Evolutionary conservation across 2,797 vertebrate genomes (phyloP).

Genomic region (Hemibagrus guttatus): DNA sequence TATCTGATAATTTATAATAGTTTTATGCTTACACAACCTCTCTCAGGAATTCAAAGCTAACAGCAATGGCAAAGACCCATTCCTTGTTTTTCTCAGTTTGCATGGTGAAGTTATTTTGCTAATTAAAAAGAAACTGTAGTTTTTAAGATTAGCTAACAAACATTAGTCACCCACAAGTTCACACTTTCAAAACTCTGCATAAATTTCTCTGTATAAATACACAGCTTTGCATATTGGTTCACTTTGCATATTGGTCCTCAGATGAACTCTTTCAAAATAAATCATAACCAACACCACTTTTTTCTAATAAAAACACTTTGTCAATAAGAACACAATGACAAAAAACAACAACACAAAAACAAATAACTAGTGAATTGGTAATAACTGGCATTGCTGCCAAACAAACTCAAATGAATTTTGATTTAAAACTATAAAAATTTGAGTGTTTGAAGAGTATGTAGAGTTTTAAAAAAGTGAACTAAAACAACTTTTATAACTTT

Average conservation of each 20-base stretch:
- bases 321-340: not conserved
- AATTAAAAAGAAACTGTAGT: not conserved
- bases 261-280: not conserved
- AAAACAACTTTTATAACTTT: not conserved
- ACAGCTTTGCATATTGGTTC: not conserved
- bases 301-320: not conserved
- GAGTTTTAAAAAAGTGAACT: not conserved
- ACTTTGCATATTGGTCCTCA: not conserved
- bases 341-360: not conserved
- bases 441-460: not conserved
- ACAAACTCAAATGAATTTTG: not conserved
- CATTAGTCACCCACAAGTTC: not conserved
- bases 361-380: not conserved
- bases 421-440: not conserved
- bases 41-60: not conserved
- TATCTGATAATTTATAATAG: slow-evolving; percentile 3
- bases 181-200: not conserved
- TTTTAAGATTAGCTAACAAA: not conserved
- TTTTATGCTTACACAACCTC: slow-evolving; percentile 34
- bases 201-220: not conserved
- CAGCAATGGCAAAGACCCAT: slow-evolving; percentile 44
- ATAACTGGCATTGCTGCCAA: not conserved
- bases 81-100: slow-evolving; percentile 33
- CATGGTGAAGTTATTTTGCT: not conserved
- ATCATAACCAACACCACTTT: not conserved